phyloP scores from a whole-genome alignment of 1,140 invertebrate species.

The Bombus waltoni region DNA sequence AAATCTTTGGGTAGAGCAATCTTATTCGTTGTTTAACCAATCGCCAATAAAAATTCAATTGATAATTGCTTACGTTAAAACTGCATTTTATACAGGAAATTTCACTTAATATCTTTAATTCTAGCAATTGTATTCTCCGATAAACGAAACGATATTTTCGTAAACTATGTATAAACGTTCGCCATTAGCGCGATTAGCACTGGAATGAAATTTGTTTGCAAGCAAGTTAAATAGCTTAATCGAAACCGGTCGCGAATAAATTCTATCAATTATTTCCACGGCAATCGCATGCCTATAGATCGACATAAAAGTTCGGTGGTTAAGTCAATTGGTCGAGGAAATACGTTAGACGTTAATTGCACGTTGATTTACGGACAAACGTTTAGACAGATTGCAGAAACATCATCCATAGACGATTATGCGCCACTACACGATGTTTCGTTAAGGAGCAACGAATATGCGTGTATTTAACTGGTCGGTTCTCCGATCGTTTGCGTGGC shows the following conservation, averaged over 20 bases:
- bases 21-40: not conserved
- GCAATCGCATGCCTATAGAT: not conserved
- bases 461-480: constrained; percentile 6
- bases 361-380: not conserved
- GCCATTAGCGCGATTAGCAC: too few relatives aligned
- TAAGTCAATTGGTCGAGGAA: not conserved
- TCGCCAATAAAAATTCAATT: not conserved
- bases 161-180: not conserved
- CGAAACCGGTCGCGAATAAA: not conserved
- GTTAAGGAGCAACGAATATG: constrained; percentile 26
- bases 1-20: not conserved
- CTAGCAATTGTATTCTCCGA: too few relatives aligned
- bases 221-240: not conserved
- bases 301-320: not conserved
- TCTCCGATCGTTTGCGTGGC: constrained; percentile 50
- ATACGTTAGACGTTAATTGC: constrained; percentile 14
- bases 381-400: not conserved
- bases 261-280: constrained; percentile 12
- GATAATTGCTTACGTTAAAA: not conserved
- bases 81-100: too few relatives aligned
- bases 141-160: not conserved
- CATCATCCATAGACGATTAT: constrained; percentile 41
- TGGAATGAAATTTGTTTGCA: not conserved
- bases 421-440: constrained; percentile 13
- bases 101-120: too few relatives aligned